Base-by-base conservation (phyloP, 2,113 vertebrate species). In the Cyanoderma ruficeps region DNA sequence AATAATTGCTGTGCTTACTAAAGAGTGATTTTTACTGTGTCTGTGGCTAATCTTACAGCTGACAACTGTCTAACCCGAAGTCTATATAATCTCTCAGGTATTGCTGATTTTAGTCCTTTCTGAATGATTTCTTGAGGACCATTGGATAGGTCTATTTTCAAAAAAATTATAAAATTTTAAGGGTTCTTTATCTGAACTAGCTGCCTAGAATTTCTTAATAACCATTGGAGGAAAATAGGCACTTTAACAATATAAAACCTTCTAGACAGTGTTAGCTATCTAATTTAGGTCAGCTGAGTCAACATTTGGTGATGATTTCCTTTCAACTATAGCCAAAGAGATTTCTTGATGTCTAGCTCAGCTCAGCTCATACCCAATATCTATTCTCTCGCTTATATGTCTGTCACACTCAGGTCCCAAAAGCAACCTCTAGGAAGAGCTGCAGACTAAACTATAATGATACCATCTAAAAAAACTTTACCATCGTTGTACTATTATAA, bases 61-160 rank as follows among this genome's bases (percentile, higher is more conserved):
- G 39, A 81, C 23, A 78, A 44, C 1, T 0, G 0, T 44, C 7
- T 83, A 39, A 14, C 3, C 33, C 0, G 2, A 56, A 55, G 7
- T 21, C 37, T 25, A 3, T 6, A 22, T 28, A n/a, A 42, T 14
- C 9, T 63, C 23, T 69, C 28, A 37, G 2, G 8, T 44, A 20
- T 11, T 76, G 16, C 37, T 60, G 4, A 7, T 61, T 57, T 25
- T 70, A 67, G 21, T 37, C 27, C 3, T 46, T 80, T 70, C 55
- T 74, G 35, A 75, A 75, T 15, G 12, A 67, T 77, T 86, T 69
- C 52, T 75, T 52, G 27, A 75, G 44, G 28, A 71, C 2, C 1
- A 12, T 10, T 55, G 6, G n/a, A 22, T 10, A 44, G 30, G 21
- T 75, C 76, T 75, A 25, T 84, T 30, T 61, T 9, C 39, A 4